Conservation (phyloP, 2,113 vertebrate genomes). For the Himantopus leucocephalus region DNA sequence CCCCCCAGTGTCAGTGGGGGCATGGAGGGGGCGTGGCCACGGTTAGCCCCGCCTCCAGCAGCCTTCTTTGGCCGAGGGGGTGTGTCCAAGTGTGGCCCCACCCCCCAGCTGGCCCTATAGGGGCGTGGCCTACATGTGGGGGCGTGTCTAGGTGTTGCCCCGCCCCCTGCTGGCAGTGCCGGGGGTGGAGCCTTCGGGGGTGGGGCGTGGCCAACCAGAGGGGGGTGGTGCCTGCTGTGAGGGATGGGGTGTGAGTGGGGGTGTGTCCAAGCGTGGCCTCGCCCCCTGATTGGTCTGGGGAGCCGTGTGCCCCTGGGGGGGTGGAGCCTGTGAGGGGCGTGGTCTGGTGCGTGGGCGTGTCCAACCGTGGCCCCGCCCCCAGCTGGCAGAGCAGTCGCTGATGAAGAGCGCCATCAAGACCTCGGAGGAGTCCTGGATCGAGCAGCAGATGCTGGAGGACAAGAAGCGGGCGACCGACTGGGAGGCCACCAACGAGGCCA, state of each 20-base stretch:
- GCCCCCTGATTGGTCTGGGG: background rate
- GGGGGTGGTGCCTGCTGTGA: no score
- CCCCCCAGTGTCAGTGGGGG: background rate
- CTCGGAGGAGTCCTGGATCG: slow-evolving; percentile 96
- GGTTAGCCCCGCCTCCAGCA: no score
- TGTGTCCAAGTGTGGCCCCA: background rate
- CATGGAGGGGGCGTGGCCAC: background rate
- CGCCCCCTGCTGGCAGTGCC: no score
- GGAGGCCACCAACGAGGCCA: slow-evolving; percentile 97
- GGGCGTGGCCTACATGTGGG: background rate
- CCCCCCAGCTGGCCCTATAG: background rate
- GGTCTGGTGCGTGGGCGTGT: background rate
- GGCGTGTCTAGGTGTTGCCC: no score
- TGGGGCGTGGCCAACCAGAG: no score
- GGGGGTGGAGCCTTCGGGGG: no score
- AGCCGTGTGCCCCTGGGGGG: no score
- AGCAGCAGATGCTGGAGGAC: slow-evolving; percentile 97
- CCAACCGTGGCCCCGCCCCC: background rate
- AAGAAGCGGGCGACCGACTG: slow-evolving; percentile 95
- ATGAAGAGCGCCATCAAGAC: slow-evolving; percentile 97
- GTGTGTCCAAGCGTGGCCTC: background rate
- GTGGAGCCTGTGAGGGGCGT: no score
- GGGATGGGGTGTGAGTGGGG: no score
- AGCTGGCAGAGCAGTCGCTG: slow-evolving; percentile 91
- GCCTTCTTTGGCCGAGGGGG: background rate